These are phyloP conservation scores for Gallinago undulata DNA, from an alignment of 2,113 vertebrate species.

Conservation along the genomic window DNA sequence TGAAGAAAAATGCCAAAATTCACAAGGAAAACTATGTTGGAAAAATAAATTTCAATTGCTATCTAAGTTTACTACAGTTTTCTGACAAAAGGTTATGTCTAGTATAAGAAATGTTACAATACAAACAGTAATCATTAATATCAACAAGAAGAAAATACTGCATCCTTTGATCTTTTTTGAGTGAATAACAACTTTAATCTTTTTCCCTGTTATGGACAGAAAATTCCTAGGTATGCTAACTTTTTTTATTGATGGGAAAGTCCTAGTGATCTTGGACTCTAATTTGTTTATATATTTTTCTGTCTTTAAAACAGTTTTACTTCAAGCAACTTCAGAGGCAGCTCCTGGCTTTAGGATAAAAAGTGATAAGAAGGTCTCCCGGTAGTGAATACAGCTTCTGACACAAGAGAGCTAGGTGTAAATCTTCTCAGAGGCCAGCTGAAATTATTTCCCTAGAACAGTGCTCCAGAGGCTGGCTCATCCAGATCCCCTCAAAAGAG, in stretches of 20 bases:
- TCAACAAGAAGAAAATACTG: neutral
- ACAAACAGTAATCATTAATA: neutral
- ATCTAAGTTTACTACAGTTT: neutral
- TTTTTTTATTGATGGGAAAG: conserved; percentile 31
- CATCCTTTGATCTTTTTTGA: neutral
- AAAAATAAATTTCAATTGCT: neutral
- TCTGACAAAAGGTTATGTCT: neutral
- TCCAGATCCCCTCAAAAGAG: conserved; percentile 52
- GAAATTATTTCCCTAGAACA: conserved; percentile 61
- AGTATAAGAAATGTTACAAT: neutral
- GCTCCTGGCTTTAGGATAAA: conserved; percentile 47
- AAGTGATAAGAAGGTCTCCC: conserved; percentile 41
- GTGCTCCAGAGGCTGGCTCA: conserved; percentile 33
- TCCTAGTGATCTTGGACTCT: conserved; percentile 3
- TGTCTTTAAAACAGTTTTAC: conserved; percentile 22
- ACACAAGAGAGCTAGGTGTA: conserved; percentile 50
- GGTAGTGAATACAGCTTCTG: conserved; percentile 41
- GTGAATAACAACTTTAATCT: neutral
- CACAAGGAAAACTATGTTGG: neutral
- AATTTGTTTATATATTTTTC: conserved; percentile 48
- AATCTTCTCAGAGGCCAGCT: conserved; percentile 62
- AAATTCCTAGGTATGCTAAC: neutral
- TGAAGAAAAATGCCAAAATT: neutral
- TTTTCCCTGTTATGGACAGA: neutral
- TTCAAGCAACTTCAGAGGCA: conserved; percentile 45